These are phyloP conservation scores for Myiozetetes cayanensis DNA, from an alignment of 2,113 vertebrate species.

Conservation along the genomic window DNA sequence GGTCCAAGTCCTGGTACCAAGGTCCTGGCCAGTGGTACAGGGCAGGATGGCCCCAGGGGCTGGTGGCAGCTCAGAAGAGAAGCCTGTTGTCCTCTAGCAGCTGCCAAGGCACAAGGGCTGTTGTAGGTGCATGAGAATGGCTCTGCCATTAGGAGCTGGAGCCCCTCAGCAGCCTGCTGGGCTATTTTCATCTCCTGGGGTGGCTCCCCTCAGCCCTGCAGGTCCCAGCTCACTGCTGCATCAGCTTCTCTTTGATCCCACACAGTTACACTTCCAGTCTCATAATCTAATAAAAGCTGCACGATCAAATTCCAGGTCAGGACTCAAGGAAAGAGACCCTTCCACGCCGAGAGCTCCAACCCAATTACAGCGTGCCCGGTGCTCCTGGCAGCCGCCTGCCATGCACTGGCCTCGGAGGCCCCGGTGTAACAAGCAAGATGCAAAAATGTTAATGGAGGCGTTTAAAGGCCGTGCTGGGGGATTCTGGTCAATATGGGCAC, in stretches of 20 bases:
- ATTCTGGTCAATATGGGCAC: neutral
- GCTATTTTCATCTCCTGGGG: neutral
- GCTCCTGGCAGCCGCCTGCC: neutral
- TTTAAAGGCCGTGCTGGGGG: neutral
- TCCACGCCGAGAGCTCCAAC: neutral
- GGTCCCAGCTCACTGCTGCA: rapidly evolving
- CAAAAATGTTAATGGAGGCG: neutral
- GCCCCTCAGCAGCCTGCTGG: neutral
- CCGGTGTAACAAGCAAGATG: neutral
- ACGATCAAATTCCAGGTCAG: slow-evolving; percentile 66
- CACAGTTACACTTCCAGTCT: neutral
- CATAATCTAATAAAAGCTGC: neutral
- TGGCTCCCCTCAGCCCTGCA: neutral
- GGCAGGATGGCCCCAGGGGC: rapidly evolving
- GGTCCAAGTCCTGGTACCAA: rapidly evolving
- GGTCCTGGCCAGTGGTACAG: neutral
- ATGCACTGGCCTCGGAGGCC: neutral
- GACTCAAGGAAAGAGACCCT: slow-evolving; percentile 56
- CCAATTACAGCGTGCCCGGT: slow-evolving; percentile 25
- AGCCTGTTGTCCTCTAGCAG: neutral
- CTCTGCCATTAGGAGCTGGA: neutral
- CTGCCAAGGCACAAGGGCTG: rapidly evolving
- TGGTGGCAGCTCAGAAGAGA: neutral
- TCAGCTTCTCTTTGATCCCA: slow-evolving; percentile 19
- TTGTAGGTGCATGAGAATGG: rapidly evolving